Evolutionary conservation across 1,140 invertebrate genomes (phyloP), one percentile per base, ranked within the genome.

Genomic region (Drosophila quadrilineata): DNA sequence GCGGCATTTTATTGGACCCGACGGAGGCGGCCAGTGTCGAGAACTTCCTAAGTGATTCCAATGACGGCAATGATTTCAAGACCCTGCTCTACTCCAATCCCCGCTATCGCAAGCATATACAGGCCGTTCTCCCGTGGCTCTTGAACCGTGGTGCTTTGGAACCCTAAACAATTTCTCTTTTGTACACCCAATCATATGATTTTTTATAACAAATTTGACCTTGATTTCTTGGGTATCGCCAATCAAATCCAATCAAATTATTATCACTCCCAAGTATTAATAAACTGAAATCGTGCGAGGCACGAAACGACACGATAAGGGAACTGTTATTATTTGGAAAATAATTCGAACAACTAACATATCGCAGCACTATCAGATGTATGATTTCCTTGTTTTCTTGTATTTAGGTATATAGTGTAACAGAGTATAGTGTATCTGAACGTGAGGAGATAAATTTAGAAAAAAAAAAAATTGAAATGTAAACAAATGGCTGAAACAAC

Each of bases 71-170:
- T 16, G 60, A 76, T 22, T 88, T 88, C 16, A 86, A 87, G 38
- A 68, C 45, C 24, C 29, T 73, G 16, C 57, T 84, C 24, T 88
- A 66, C 57, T 68, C 63, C 6, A 86, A 75, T 65, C 35, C 76
- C 2, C 59, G 80, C 6, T 88, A 79, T 73, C 67, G 75, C 6
- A 85, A 72, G 19, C 79, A 86, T 33, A 71, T 72, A 1, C 50
- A 84, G 63, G 52, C 9, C 0, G 46, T 88, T 19, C 38, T 88
- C n/a, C 80, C 85, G 6, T 88, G 86, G 86, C 31, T 88, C 6
- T 43, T 67, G 6, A 84, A 88, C 48, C 79, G 80, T 3, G 87
- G 85, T 3, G 68, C 70, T 6, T 36, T 86, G 21, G 77, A 84
- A 3, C 6, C 31, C 2, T 66, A 31, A 50, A 8, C 19, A 24